phyloP scores from a whole-genome alignment of 1,140 invertebrate species.

The Drosophila simulans region DNA sequence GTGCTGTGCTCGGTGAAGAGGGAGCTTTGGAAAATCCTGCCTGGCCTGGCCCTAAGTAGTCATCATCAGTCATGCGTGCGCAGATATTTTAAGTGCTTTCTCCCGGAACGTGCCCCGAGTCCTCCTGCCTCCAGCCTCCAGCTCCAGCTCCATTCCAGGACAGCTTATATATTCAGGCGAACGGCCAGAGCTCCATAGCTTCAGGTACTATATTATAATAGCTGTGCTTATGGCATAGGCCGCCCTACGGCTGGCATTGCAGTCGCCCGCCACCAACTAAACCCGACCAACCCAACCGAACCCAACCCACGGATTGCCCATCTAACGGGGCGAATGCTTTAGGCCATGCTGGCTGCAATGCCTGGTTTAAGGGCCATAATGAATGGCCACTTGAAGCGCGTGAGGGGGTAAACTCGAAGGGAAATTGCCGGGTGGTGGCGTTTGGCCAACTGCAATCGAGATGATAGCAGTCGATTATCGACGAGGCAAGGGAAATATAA shows the following conservation, averaged over 20 bases:
- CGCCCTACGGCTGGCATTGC: slow-evolving; percentile 1
- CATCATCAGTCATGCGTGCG: slow-evolving; percentile 78
- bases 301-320: slow-evolving; percentile 7
- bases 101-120: slow-evolving; percentile 58
- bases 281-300: neutral
- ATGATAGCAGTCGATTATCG: slow-evolving; percentile 19
- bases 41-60: slow-evolving; percentile 37
- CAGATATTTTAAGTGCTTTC: slow-evolving; percentile 83
- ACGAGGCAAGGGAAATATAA: slow-evolving; percentile 1
- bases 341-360: slow-evolving; percentile 11
- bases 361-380: slow-evolving; percentile 34
- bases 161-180: neutral
- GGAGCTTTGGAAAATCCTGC: slow-evolving; percentile 24
- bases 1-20: neutral
- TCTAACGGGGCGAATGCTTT: slow-evolving; percentile 21
- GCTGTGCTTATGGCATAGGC: slow-evolving; percentile 11
- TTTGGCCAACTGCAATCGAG: slow-evolving; percentile 19
- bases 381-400: slow-evolving; percentile 38
- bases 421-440: slow-evolving; percentile 19
- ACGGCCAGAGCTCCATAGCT: neutral
- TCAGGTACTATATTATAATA: slow-evolving; percentile 40
- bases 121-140: neutral
- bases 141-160: neutral
- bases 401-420: slow-evolving; percentile 18
- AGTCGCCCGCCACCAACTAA: neutral